Base-by-base conservation (phyloP, 1,140 invertebrate genomes). In the Lordiphosa stackelbergi region DNA sequence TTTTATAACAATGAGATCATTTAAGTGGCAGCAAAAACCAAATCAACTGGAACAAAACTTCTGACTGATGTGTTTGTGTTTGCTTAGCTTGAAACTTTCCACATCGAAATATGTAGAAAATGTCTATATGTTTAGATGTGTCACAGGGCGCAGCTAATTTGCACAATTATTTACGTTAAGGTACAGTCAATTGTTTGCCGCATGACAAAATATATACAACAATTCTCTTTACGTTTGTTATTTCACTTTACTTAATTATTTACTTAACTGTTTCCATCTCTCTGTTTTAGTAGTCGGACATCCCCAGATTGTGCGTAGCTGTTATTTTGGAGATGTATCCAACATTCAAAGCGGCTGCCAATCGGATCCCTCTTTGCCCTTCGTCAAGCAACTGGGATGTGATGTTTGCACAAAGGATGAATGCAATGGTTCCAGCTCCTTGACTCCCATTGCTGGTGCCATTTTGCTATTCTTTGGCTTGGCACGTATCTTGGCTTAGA, bases 371-470 rank as follows among this genome's bases (percentile, higher is more conserved):
- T 63, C 85, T 0, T 42, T 85, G 53, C 81, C 77, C 31, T 83
- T 75, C 62, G 69, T 84, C 19, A 84, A 52, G 48, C 85, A 86
- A 11, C 40, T 87, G 46, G 61, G 66, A 11, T 87, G 85, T 37
- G 77, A 86, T 41, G 85, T 87, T 9, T 87, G 85, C 69, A 69
- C 66, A 48, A 85, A 75, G 59, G 72, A 87, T 12, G 65, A 85
- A 51, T 87, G 85, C 69, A 87, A 87, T 13, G 69, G 77, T 7
- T 75, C 85, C 37, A 11, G 53, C 13, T 51, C 71, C n/a, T 19
- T 70, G 16, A 66, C 47, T 5, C 85, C 85, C 5, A 24, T 87
- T 10, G 85, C 71, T 10, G 63, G 69, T 5, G 66, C 69, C 11
- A 66, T 86, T 13, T 35, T 85, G 38, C 34, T 85, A 16, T 81